Evolutionary conservation across 2,888 invertebrate species (phyloP).

Genomic region (Andrena minutula): DNA sequence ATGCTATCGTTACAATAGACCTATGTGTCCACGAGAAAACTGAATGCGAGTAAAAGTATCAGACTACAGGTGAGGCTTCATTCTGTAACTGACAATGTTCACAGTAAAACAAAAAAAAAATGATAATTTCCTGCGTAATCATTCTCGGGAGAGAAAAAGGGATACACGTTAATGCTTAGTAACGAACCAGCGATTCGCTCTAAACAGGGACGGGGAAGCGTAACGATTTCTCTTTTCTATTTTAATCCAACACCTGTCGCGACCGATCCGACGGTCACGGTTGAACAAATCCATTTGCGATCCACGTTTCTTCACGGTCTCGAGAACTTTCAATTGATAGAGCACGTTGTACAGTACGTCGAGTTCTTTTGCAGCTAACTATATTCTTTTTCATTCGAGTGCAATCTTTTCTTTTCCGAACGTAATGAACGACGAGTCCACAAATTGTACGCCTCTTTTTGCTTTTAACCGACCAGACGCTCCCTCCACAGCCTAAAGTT

Average conservation of each 20-base stretch:
- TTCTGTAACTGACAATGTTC: slow-evolving; percentile 77
- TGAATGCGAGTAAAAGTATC: slow-evolving; percentile 81
- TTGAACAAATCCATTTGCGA: slow-evolving; percentile 9
- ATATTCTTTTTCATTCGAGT: slow-evolving; percentile 18
- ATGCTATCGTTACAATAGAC: slow-evolving; percentile 73
- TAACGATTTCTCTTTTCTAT: slow-evolving; percentile 17
- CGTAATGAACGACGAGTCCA: slow-evolving; percentile 35
- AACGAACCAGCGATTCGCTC: slow-evolving; percentile 30
- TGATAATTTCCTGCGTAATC: slow-evolving; percentile 37
- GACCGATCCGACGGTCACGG: slow-evolving; percentile 18
- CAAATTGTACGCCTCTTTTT: slow-evolving; percentile 51
- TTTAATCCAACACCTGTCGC: slow-evolving; percentile 10
- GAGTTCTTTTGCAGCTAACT: slow-evolving; percentile 32
- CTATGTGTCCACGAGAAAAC: slow-evolving; percentile 79
- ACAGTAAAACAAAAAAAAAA: slow-evolving; percentile 59
- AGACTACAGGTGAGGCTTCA: slow-evolving; percentile 83
- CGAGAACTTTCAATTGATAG: slow-evolving; percentile 25
- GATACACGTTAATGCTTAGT: slow-evolving; percentile 41
- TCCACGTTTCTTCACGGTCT: slow-evolving; percentile 17
- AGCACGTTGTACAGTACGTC: slow-evolving; percentile 18
- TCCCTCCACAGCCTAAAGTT: not conserved
- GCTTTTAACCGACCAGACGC: slow-evolving; percentile 27
- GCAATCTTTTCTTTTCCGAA: slow-evolving; percentile 20
- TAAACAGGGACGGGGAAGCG: slow-evolving; percentile 47
- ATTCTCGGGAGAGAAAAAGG: slow-evolving; percentile 26